Percentiles rank a stretch among this genome's conserved stretches.
Conservation (phyloP, 92 coral and sea anemone species). For the Chrysogorgia sp. region DNA sequence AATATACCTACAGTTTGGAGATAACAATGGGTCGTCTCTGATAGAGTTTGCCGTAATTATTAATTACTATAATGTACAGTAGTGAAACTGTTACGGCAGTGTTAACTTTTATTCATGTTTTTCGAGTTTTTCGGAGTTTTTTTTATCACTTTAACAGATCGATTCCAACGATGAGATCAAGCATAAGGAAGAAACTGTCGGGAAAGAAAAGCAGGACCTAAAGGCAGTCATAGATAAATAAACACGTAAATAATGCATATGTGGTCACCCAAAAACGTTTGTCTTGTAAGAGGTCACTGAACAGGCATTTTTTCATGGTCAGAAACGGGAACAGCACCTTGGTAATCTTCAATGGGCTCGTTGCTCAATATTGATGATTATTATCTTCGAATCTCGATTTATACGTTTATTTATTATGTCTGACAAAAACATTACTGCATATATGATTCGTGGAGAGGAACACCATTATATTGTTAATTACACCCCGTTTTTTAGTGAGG, state of each 20-base stretch:
- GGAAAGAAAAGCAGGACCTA: too few relatives aligned
- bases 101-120: neutral
- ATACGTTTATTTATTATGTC: neutral
- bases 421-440: neutral
- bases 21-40: neutral
- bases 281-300: neutral
- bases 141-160: neutral
- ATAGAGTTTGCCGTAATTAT: too few relatives aligned
- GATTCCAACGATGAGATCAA: conserved; percentile 27
- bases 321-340: neutral
- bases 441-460: too few relatives aligned
- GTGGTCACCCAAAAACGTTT: too few relatives aligned
- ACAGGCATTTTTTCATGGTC: conserved; percentile 1
- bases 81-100: neutral
- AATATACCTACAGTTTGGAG: too few relatives aligned
- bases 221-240: too few relatives aligned
- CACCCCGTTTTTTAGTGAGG: neutral
- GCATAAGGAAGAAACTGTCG: conserved; percentile 24
- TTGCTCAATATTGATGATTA: neutral
- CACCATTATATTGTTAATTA: too few relatives aligned
- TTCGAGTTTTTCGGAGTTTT: neutral
- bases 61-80: neutral
- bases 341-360: neutral
- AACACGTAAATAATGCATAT: too few relatives aligned
- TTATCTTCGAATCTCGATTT: neutral